Evolutionary conservation across 2,888 invertebrate species (phyloP).

Genomic region (Malthinus seriepunctatus): DNA sequence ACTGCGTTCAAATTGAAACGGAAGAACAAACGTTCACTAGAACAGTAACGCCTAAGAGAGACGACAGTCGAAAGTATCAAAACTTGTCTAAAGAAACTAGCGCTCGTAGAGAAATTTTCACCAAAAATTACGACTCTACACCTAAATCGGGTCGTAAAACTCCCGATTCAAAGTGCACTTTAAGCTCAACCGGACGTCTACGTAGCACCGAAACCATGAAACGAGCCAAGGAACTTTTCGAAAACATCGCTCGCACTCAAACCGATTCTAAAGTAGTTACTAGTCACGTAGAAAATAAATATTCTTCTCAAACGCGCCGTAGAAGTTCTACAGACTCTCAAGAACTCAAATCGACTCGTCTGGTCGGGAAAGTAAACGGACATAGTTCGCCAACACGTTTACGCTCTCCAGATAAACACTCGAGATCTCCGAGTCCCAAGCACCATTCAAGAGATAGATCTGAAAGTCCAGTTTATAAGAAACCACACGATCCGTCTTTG

Average conservation of each 20-base stretch:
- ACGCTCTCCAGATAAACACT: constrained; percentile 35
- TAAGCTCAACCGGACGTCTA: constrained; percentile 48
- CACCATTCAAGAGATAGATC: constrained; percentile 1
- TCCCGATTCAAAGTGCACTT: constrained; percentile 42
- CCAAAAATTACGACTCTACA: constrained; percentile 37
- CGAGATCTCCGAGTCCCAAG: constrained; percentile 16
- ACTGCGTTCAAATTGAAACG: constrained; percentile 38
- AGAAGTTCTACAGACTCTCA: constrained; percentile 11
- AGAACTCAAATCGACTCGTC: constrained; percentile 34
- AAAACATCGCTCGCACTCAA: constrained; percentile 58
- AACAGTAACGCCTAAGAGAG: constrained; percentile 15
- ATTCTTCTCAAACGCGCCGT: background rate
- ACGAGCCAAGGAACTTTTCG: constrained; percentile 72
- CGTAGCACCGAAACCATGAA: constrained; percentile 68
- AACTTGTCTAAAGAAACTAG: constrained; percentile 34
- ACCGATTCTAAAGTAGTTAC: constrained; percentile 41
- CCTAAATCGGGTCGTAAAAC: constrained; percentile 45
- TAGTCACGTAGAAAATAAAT: constrained; percentile 36
- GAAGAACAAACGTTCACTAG: constrained; percentile 34
- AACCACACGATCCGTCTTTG: constrained; percentile 14
- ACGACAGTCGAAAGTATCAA: constrained; percentile 17
- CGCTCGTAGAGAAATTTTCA: constrained; percentile 26
- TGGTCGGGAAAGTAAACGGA: constrained; percentile 15
- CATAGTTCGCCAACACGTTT: constrained; percentile 42
- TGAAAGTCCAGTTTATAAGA: constrained; percentile 2